Evolutionary conservation across 1,140 invertebrate genomes (phyloP).

Genomic region (Idris sp.): DNA sequence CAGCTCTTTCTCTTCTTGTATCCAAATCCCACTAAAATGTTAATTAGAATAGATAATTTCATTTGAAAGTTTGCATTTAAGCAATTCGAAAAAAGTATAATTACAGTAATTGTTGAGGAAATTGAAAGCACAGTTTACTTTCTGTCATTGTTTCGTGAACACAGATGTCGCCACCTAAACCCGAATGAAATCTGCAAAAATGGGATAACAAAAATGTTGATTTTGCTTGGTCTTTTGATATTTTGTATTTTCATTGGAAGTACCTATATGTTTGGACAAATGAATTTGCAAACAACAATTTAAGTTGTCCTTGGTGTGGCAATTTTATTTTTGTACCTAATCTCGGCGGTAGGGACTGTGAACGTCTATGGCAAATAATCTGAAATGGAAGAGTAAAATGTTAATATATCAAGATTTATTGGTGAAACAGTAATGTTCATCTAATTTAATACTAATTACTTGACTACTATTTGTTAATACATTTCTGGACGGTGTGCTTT

Average conservation of each 20-base stretch:
- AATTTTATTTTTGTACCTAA: slow-evolving; percentile 89
- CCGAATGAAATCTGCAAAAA: slow-evolving; percentile 86
- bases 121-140: slow-evolving; percentile 88
- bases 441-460: slow-evolving; percentile 52
- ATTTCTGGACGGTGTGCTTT: slow-evolving; percentile 82
- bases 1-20: slow-evolving; percentile 93
- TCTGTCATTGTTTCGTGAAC: slow-evolving; percentile 97
- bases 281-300: slow-evolving; percentile 87
- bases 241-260: no score
- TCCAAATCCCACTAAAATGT: slow-evolving; percentile 88
- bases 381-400: slow-evolving; percentile 66
- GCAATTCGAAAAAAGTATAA: no score
- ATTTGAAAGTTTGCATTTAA: no score
- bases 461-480: slow-evolving; percentile 70
- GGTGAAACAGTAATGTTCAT: no score
- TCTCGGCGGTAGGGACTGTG: slow-evolving; percentile 90
- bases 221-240: no score
- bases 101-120: slow-evolving; percentile 94
- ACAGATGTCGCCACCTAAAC: slow-evolving; percentile 92
- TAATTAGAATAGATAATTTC: slow-evolving; percentile 8
- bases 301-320: slow-evolving; percentile 86
- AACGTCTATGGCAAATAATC: slow-evolving; percentile 86
- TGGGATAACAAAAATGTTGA: no score
- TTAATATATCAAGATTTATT: no score
- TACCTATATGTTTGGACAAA: slow-evolving; percentile 88